Base-by-base conservation (phyloP, 2,888 invertebrate genomes). In the Eristalis pertinax region DNA sequence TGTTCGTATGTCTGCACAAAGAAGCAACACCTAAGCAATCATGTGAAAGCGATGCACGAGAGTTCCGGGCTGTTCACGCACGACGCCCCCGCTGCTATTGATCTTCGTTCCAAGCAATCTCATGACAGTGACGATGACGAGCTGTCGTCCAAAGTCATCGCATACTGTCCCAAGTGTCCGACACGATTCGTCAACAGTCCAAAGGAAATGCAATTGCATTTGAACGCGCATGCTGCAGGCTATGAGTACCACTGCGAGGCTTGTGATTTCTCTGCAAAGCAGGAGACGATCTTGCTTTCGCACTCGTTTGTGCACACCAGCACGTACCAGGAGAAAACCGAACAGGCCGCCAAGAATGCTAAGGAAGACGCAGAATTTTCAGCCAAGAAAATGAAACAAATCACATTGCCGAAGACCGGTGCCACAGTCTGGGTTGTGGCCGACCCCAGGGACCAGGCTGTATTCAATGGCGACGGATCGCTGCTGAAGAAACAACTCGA, bases 1-100 rank as follows among this genome's bases (percentile, higher is more conserved):
- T 98, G 98, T 92, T 96, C 96, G 89, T 97, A 97, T 91, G 97
- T 97, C 90, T 97, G 97, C 10, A 96, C 96, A 76, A 96, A 96
- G 91, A 94, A 96, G 88, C 96, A 97, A 90, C 94, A 97, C 56
- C 94, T 98, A n/a, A 96, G 96, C 91, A 97, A 97, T 90, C 98
- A 98, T 92, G 94, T 96, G 92, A 95, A 96, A 90, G 96, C 97
- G 58, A 91, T 91, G 22, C 93, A 93, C 76, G 92, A 91, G 38
- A 86, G 91, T 90, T 78, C 90, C 90, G 75, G 81, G 8, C 43
- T 67, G 4, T 79, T 83, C 13, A 78, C 68, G 7, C 58, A 76
- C 13, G 82, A 76, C 0, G 35, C 76, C 2, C 58, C 69, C 8
- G 68, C 75, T 35, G 80, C 72, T 15, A 89, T 94, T 60, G 88